A percentile compares a stretch with the other conserved stretches of the same genome.
Evolutionary conservation across 2,113 vertebrate genomes (phyloP).

Genomic region (Tretioscincus oriximinensis): DNA sequence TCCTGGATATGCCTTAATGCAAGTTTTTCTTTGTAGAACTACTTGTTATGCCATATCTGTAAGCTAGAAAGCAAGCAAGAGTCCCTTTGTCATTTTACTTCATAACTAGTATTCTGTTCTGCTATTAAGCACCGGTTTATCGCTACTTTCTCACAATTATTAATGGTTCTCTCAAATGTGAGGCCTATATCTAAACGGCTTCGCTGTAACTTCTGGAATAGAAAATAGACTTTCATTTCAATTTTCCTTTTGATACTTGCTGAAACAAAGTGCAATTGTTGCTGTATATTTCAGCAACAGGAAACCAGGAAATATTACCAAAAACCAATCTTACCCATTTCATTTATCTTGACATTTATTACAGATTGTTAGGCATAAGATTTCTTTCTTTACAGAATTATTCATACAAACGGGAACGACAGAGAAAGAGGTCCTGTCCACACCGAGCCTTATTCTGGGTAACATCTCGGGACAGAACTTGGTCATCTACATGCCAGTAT

Average conservation of each 20-base stretch:
- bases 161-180: slow-evolving; percentile 18
- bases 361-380: slow-evolving; percentile 43
- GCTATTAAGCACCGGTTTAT: neutral
- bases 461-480: too few relatives aligned
- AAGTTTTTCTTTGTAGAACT: slow-evolving; percentile 29
- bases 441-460: too few relatives aligned
- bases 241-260: slow-evolving; percentile 21
- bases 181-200: neutral
- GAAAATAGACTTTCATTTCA: slow-evolving; percentile 12
- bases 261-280: slow-evolving; percentile 49
- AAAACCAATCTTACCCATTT: slow-evolving; percentile 52
- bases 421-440: too few relatives aligned
- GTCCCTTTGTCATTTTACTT: slow-evolving; percentile 38
- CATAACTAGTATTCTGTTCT: slow-evolving; percentile 16
- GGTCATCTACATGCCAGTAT: too few relatives aligned
- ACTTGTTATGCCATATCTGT: slow-evolving; percentile 2
- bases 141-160: neutral
- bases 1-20: slow-evolving; percentile 34
- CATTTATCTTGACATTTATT: slow-evolving; percentile 39
- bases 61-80: neutral
- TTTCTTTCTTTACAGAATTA: slow-evolving; percentile 36
- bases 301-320: slow-evolving; percentile 41
- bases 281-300: slow-evolving; percentile 50
- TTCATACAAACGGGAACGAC: too few relatives aligned
- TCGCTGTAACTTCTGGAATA: neutral